These are phyloP conservation scores for Burhinus oedicnemus DNA, from an alignment of 2,113 vertebrate species.

Conservation along the genomic window DNA sequence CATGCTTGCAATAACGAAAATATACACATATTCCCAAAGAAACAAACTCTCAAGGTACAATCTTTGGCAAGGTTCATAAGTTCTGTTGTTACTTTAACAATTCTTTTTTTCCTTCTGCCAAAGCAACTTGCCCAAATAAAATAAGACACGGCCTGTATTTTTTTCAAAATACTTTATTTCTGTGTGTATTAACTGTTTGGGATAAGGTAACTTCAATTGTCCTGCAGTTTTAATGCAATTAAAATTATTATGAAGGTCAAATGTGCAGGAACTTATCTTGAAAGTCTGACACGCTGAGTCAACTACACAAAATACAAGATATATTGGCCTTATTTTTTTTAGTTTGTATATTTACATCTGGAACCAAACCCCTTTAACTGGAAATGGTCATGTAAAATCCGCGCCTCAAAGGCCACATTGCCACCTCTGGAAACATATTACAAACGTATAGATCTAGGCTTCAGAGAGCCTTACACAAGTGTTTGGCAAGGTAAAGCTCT, in stretches of 20 bases:
- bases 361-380: neutral
- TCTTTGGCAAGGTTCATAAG: neutral
- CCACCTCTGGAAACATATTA: neutral
- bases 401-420: neutral
- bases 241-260: neutral
- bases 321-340: neutral
- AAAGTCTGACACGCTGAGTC: neutral
- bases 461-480: neutral
- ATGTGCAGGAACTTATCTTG: neutral
- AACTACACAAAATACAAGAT: neutral
- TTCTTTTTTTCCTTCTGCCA: neutral
- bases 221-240: neutral
- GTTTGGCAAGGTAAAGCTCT: neutral
- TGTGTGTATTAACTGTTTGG: neutral
- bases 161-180: neutral
- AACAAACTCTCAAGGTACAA: neutral
- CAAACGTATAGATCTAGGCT: neutral
- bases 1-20: neutral
- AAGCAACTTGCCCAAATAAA: neutral
- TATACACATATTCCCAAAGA: neutral
- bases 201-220: neutral
- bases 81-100: neutral
- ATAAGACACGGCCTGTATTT: neutral
- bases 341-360: neutral
- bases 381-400: neutral